Conservation (phyloP, 2,888 invertebrate species). For the Volucella zonaria region DNA sequence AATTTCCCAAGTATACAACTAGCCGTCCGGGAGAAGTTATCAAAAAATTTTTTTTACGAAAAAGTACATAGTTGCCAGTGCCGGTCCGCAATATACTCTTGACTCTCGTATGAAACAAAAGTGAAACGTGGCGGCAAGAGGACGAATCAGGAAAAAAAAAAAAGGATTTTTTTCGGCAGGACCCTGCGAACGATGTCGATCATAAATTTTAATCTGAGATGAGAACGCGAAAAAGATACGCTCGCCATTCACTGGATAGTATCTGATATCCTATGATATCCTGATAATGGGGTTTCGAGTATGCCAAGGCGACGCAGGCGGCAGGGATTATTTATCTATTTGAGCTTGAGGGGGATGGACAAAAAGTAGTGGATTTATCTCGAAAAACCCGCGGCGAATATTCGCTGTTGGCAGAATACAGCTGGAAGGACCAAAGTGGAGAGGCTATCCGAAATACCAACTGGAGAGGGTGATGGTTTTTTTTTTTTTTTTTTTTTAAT, state of each 20-base stretch:
- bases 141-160: not conserved
- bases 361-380: slow-evolving; percentile 52
- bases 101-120: slow-evolving; percentile 30
- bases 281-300: slow-evolving; percentile 57
- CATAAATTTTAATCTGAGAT: slow-evolving; percentile 70
- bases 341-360: slow-evolving; percentile 1
- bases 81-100: not conserved
- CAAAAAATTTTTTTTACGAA: slow-evolving; percentile 29
- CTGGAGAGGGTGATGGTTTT: slow-evolving; percentile 21
- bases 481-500: slow-evolving; percentile 5
- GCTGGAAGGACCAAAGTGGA: not conserved
- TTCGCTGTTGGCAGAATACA: no score
- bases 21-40: slow-evolving; percentile 48
- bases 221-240: slow-evolving; percentile 39
- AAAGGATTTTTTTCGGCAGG: slow-evolving; percentile 52
- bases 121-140: not conserved
- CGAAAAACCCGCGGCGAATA: not conserved
- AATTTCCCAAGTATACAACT: slow-evolving; percentile 29
- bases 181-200: slow-evolving; percentile 44
- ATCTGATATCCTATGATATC: slow-evolving; percentile 57
- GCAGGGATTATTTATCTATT: not conserved
- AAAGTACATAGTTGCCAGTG: not conserved
- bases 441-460: slow-evolving; percentile 44
- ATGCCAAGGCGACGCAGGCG: not conserved
- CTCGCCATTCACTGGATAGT: slow-evolving; percentile 41